Percentiles rank a stretch among this genome's conserved stretches.
phyloP scores from a whole-genome alignment of 2,113 vertebrate genomes.

The Suncus etruscus region DNA sequence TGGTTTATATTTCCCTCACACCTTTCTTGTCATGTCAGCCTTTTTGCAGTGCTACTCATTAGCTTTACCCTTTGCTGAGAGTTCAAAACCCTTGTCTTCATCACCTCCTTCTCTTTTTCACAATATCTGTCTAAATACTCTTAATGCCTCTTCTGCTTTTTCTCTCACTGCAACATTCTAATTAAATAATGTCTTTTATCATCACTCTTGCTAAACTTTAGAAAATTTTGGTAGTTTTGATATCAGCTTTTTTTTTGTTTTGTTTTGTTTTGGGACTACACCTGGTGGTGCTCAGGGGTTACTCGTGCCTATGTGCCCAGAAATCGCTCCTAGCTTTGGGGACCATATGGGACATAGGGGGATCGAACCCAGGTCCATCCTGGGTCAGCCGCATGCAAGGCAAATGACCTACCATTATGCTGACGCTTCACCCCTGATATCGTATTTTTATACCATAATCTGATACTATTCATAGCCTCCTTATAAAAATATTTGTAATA shows the following conservation, averaged over 20 bases:
- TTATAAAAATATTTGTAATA: not conserved
- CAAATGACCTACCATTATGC: too few relatives aligned
- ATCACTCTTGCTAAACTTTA: not conserved
- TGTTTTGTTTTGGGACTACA: too few relatives aligned
- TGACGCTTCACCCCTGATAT: too few relatives aligned
- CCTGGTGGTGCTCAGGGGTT: too few relatives aligned
- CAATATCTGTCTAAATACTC: not conserved
- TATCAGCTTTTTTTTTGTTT: not conserved
- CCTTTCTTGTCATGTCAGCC: conserved; percentile 65
- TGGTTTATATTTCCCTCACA: conserved; percentile 65
- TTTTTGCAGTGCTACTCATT: conserved; percentile 32
- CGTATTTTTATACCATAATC: not conserved
- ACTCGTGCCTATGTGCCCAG: too few relatives aligned
- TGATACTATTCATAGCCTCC: not conserved
- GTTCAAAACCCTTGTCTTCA: conserved; percentile 62
- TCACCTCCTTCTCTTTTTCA: not conserved
- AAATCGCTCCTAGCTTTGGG: too few relatives aligned
- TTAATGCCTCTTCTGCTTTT: not conserved
- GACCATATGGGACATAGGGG: too few relatives aligned
- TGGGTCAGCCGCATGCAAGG: too few relatives aligned
- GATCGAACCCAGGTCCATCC: too few relatives aligned
- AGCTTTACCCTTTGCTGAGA: conserved; percentile 58
- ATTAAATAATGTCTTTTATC: not conserved
- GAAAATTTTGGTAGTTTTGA: not conserved
- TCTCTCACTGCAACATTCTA: conserved; percentile 8